Base-by-base conservation (phyloP, 2,113 vertebrate species). In the Ginglymostoma cirratum region DNA sequence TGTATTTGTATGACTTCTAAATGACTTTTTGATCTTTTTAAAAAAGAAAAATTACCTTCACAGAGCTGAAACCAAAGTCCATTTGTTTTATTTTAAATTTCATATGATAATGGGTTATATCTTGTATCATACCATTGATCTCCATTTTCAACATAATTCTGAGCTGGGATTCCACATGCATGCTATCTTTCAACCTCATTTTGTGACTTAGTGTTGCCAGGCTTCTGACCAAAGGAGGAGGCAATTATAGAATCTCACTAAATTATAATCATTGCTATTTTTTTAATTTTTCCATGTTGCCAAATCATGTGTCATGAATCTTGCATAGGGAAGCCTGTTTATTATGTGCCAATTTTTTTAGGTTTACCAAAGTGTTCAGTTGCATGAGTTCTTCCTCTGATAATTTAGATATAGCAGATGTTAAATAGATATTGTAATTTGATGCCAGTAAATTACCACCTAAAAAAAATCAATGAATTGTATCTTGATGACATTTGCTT, bases 351-450 rank as follows among this genome's bases (percentile, higher is more conserved):
- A 48, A 89, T 89, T 5, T 52, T 52, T 89, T 5, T 27, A 52
- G 86, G 27, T 48, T 86, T 89, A 52, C 10, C 14, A 34, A 55
- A 27, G 86, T 89, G 86, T n/a, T 80, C 34, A 38, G 14, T 38
- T 38, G 78, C 86, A 55, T 89, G 55, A 52, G 48, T 89, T 89
- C 30, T n/a, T 38, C 42, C 5, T 80, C 2, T 38, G 15, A 12
- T 72, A n/a, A 92, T 66, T 80, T 66, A 42, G 70, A 95, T 72
- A 24, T 5, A 14, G 24, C 67, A 95, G 5, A 72, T 52, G 67
- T 95, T 48, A 95, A 95, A 94, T 55, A 92, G 42, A 7, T 38
- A 70, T 70, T 95, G 21, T 95, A 70, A 95, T 48, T 95, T 95
- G 42, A 95, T 95, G 24, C 67, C 24, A 4, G 67, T 72, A 42